Evolutionary conservation across 2,888 invertebrate genomes (phyloP), one percentile per base, ranked within the genome.

Genomic region (Leptopterna dolabrata): DNA sequence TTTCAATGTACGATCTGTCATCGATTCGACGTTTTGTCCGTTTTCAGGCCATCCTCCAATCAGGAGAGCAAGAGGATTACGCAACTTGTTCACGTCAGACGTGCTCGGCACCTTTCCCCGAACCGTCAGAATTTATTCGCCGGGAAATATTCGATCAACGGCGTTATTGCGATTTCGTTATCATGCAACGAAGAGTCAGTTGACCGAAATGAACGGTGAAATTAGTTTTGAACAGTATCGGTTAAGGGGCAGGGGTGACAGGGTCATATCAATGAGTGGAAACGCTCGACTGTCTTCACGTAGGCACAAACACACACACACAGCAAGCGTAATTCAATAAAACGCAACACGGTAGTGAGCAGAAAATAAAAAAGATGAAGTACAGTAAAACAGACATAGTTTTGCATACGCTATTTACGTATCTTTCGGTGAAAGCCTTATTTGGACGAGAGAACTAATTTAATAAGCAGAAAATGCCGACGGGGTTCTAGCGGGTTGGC

Each of bases 211-310:
- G 55, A 55, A 19, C 55, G 55, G 1, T 16, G 19, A 19, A 63
- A 63, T 63, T 63, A 63, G 63, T 19, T 63, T 19, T 19, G 24
- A 63, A 41, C 36, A n/a, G 70, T 27, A 70, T 70, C 29, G 29
- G 70, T 29, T 70, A 13, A 19, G 36, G n/a, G 36, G 9, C 30
- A 36, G 19, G 41, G 36, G 71, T 36, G 36, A 41, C 73, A 73
- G 73, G 73, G 73, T 73, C 73, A 73, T 73, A 73, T 73, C 73
- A 73, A 73, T 73, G 73, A 73, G 16, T 36, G 63, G 63, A 36
- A 41, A 73, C 41, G 71, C 13, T 1, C 71, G 71, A 7, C 41
- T 14, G 73, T 30, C 30, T 24, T 1, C 73, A 73, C 73, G 73
- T 73, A 73, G 73, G 73, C 73, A 36, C 73, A 14, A 2, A 19